Evolutionary conservation across 2,113 vertebrate genomes (phyloP).

Genomic region (Helogale parvula): DNA sequence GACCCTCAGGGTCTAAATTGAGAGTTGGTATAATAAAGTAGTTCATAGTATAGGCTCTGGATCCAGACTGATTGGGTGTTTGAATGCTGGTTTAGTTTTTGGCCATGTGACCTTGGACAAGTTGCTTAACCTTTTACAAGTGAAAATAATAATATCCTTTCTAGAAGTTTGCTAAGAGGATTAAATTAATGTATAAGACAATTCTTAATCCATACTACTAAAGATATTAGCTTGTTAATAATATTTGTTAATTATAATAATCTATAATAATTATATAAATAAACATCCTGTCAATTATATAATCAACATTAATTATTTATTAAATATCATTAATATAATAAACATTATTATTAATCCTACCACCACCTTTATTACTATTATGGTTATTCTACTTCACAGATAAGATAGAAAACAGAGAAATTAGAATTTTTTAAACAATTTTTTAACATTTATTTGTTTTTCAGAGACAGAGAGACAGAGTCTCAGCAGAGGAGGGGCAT

Average conservation of each 20-base stretch:
- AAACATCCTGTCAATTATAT: neutral
- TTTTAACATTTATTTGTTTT: no score
- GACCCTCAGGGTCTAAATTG: neutral
- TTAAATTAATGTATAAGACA: neutral
- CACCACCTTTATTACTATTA: neutral
- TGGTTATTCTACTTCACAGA: neutral
- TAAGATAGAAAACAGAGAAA: slow-evolving; percentile 16
- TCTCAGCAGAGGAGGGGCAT: no score
- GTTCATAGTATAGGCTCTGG: neutral
- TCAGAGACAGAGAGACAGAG: no score
- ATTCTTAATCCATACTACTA: neutral
- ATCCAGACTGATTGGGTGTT: neutral
- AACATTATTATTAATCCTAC: neutral
- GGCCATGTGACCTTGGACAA: neutral
- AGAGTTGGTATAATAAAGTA: neutral
- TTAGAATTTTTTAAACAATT: neutral
- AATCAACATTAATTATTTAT: neutral
- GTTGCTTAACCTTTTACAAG: neutral
- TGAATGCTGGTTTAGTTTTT: neutral
- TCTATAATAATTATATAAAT: neutral
- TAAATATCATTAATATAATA: neutral
- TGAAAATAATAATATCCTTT: neutral
- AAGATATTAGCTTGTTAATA: neutral
- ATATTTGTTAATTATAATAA: neutral
- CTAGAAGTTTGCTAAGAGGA: neutral